phyloP scores from a whole-genome alignment of 2,888 invertebrate genomes.

The Cephus nigrinus region DNA sequence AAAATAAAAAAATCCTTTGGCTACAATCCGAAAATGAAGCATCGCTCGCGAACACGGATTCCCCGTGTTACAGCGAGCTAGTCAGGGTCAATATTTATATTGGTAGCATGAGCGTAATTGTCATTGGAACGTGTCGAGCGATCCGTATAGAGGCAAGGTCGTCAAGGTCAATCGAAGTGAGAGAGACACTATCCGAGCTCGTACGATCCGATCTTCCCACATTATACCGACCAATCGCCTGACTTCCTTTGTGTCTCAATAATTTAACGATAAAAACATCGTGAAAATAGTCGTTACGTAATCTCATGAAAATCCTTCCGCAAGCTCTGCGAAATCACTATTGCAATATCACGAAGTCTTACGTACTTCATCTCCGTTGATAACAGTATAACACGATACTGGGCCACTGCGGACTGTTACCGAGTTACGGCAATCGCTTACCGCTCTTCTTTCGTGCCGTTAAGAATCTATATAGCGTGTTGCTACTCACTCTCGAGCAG shows the following conservation, averaged over 20 bases:
- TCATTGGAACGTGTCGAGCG: background rate
- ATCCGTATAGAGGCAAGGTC: slow-evolving; percentile 17
- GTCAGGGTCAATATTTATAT: background rate
- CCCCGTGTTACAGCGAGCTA: background rate
- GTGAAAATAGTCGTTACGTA: background rate
- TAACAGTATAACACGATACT: background rate
- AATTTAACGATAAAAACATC: background rate
- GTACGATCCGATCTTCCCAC: background rate
- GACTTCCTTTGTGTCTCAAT: background rate
- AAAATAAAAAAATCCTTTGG: background rate
- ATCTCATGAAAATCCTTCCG: background rate
- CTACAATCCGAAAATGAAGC: background rate
- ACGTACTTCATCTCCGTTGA: background rate
- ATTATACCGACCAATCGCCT: background rate
- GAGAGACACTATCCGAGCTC: background rate
- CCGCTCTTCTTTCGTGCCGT: background rate
- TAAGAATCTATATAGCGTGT: background rate
- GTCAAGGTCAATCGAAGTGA: slow-evolving; percentile 16
- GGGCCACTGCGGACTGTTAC: background rate
- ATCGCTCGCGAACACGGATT: background rate
- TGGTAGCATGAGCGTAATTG: background rate
- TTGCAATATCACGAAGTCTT: background rate
- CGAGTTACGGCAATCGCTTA: background rate
- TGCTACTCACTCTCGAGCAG: background rate
- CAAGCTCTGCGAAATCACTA: background rate